Base-by-base conservation (phyloP, 2,888 invertebrate genomes). In the Hemithea aestivaria region DNA sequence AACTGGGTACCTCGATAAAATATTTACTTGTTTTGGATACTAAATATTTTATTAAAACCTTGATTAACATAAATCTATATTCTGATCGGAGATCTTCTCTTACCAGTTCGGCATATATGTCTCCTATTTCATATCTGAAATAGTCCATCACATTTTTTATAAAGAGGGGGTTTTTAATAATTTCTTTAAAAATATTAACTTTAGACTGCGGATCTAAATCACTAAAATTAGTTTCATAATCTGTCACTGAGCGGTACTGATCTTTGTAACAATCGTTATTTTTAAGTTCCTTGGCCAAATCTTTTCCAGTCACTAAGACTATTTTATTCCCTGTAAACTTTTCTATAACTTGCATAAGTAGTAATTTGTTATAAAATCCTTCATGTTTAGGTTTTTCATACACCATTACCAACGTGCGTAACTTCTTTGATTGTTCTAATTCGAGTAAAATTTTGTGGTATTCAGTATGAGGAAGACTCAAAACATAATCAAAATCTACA, bases 401-500 rank as follows among this genome's bases (percentile, higher is more conserved):
- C 28, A 63, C 43, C 7, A 68, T 44, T 7, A 65, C 48, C 30
- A 66, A 51, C 3, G 44, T 58, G 2, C 45, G 23, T 4, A 47
- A 16, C 16, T 16, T 20, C 11, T 58, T 52, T 6, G 59, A 53
- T 24, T 48, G 36, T 30, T 31, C 33, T 2, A 69, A 43, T 51
- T 68, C 68, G 2, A 41, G 29, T 25, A 60, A 45, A 44, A 69
- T 51, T 32, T 53, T 57, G 30, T 55, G 50, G 34, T 57, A 58
- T 36, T 64, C 61, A 8, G 40, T 54, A 1, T 54, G 29, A 20
- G 66, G 64, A 4, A 67, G 46, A 27, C 56, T 46, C 25, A 59
- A 41, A 5, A 64, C 46, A 32, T 68, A 65, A 34, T 66, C 58
- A 22, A 68, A 54, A 45, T 65, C 59, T 10, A 66, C 54, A 43